Percentiles rank a stretch among this genome's conserved stretches.
phyloP scores from a whole-genome alignment of 2,888 invertebrate genomes.

The Lysandra bellargus region DNA sequence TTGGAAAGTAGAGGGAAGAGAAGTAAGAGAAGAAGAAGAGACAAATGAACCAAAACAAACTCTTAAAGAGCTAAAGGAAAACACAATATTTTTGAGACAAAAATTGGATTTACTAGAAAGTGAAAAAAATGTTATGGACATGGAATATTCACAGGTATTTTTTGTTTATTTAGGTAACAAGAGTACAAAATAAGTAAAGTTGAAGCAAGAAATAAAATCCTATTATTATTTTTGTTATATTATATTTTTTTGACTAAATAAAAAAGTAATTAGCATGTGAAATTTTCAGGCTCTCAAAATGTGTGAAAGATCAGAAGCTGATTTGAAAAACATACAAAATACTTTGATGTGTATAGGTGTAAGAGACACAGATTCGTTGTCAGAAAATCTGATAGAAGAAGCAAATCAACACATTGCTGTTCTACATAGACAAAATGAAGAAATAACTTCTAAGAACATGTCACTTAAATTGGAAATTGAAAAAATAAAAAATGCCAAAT shows the following conservation, averaged over 20 bases:
- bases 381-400: slow-evolving; percentile 58
- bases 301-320: slow-evolving; percentile 69
- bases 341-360: slow-evolving; percentile 64
- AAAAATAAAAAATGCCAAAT: slow-evolving; percentile 54
- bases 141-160: slow-evolving; percentile 66
- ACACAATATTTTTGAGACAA: slow-evolving; percentile 62
- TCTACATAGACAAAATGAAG: slow-evolving; percentile 66
- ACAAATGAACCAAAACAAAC: slow-evolving; percentile 52
- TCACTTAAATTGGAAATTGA: slow-evolving; percentile 66
- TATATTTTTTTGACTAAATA: background rate
- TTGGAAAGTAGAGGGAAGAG: slow-evolving; percentile 5
- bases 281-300: slow-evolving; percentile 61
- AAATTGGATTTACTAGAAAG: slow-evolving; percentile 65
- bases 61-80: slow-evolving; percentile 70
- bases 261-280: background rate
- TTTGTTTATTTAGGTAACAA: slow-evolving; percentile 1
- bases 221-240: too few species aligned
- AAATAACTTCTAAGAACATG: slow-evolving; percentile 64
- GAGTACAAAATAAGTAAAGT: too few species aligned
- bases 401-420: slow-evolving; percentile 59
- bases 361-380: slow-evolving; percentile 49
- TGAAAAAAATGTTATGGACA: slow-evolving; percentile 69
- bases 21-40: slow-evolving; percentile 35
- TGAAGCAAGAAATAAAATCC: background rate
- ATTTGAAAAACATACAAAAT: slow-evolving; percentile 68